Percentiles rank a stretch among this genome's conserved stretches.
Evolutionary conservation across 2,888 invertebrate genomes (phyloP).

Genomic region (Orthosia cruda): DNA sequence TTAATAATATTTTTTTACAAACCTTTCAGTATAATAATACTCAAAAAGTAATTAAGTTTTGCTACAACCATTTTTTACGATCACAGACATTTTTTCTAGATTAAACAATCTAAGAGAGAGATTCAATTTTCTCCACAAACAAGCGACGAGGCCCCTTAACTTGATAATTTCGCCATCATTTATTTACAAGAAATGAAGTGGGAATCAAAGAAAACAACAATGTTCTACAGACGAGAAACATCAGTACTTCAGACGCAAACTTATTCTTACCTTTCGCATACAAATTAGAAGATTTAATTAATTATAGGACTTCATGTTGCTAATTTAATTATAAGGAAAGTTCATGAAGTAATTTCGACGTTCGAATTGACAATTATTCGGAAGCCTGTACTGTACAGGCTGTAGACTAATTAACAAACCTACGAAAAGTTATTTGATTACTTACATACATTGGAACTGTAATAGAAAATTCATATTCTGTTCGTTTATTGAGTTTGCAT

Average conservation of each 20-base stretch:
- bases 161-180: slow-evolving; percentile 77
- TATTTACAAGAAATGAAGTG: slow-evolving; percentile 66
- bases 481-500: background rate
- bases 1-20: background rate
- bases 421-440: background rate
- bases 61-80: background rate
- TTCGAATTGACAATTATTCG: slow-evolving; percentile 64
- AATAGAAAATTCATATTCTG: background rate
- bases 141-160: slow-evolving; percentile 69
- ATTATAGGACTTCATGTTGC: slow-evolving; percentile 70
- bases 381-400: slow-evolving; percentile 38
- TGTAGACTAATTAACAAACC: slow-evolving; percentile 45
- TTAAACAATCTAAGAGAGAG: slow-evolving; percentile 80
- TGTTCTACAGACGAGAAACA: slow-evolving; percentile 39
- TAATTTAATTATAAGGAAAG: slow-evolving; percentile 71
- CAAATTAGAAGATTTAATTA: slow-evolving; percentile 75
- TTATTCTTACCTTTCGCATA: slow-evolving; percentile 68
- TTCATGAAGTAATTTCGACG: slow-evolving; percentile 67
- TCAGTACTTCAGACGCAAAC: slow-evolving; percentile 47
- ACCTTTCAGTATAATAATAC: background rate
- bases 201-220: slow-evolving; percentile 58
- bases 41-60: slow-evolving; percentile 15
- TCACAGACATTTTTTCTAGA: slow-evolving; percentile 69
- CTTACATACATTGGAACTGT: background rate
- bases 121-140: slow-evolving; percentile 84